These are phyloP conservation scores for Dendronephthya gigantea DNA, from an alignment of 64 coral and sea anemone species.

Conservation along the genomic window DNA sequence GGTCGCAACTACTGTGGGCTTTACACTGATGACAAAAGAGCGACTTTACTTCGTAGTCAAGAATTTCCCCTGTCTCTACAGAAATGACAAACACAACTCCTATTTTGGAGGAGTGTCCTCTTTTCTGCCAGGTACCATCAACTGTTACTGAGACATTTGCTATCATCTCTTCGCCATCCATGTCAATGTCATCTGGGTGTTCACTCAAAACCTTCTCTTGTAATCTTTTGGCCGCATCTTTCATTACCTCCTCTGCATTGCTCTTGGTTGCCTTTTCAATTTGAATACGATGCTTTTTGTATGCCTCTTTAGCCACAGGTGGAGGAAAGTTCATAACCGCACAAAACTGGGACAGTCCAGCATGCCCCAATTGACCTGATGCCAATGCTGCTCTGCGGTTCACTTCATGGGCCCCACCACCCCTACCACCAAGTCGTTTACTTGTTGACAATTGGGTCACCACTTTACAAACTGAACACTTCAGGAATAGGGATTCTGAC, in stretches of 20 bases:
- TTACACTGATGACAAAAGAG: not conserved
- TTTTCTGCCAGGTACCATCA: conserved; percentile 6
- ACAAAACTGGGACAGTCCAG: conserved; percentile 19
- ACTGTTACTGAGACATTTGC: not conserved
- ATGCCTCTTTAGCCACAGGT: conserved; percentile 3
- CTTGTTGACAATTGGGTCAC: conserved; percentile 7
- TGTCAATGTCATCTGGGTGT: not conserved
- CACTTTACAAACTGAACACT: conserved; percentile 12
- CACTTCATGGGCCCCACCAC: conserved; percentile 27
- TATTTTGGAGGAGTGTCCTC: conserved; percentile 4
- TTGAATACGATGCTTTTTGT: not conserved
- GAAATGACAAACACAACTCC: conserved; percentile 1
- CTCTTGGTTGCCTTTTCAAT: not conserved
- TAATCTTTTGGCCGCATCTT: not conserved
- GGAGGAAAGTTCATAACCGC: not conserved
- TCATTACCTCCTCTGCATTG: conserved; percentile 3
- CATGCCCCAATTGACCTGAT: conserved; percentile 11
- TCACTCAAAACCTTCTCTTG: not conserved
- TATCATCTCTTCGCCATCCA: not conserved
- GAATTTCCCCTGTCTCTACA: not conserved
- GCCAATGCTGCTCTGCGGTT: conserved; percentile 18
- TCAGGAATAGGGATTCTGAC: conserved; percentile 26
- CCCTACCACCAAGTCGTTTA: not conserved
- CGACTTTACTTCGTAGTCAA: not conserved
- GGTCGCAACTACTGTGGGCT: not conserved